Percentiles rank a stretch among this genome's conserved stretches.
Evolutionary conservation across 2,113 vertebrate genomes (phyloP).

Genomic region (Entelurus aequoreus): DNA sequence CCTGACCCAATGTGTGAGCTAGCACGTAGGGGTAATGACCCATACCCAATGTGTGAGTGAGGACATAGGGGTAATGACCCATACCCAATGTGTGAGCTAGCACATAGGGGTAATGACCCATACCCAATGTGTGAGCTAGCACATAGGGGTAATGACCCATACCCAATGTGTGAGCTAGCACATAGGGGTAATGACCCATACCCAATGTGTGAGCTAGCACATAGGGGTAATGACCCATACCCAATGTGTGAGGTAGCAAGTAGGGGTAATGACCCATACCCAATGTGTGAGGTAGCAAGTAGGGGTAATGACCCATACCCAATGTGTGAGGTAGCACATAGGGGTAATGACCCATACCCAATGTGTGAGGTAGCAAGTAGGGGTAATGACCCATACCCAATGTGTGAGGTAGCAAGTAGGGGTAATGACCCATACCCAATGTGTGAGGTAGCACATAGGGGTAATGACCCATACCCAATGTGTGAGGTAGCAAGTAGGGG

Average conservation of each 20-base stretch:
- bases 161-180: background rate
- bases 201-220: background rate
- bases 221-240: background rate
- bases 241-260: background rate
- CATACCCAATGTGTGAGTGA: background rate
- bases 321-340: background rate
- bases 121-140: background rate
- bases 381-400: background rate
- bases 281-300: no score
- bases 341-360: constrained; percentile 6
- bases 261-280: background rate
- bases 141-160: background rate
- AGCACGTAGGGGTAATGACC: background rate
- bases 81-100: background rate
- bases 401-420: background rate
- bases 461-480: background rate
- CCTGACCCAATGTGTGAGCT: constrained; percentile 14
- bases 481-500: background rate
- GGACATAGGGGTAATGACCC: background rate
- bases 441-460: background rate
- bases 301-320: background rate
- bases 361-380: background rate
- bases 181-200: background rate
- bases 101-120: background rate
- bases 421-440: background rate